Evolutionary conservation across 2,797 vertebrate genomes (phyloP).

Genomic region (Melanogrammus aeglefinus): DNA sequence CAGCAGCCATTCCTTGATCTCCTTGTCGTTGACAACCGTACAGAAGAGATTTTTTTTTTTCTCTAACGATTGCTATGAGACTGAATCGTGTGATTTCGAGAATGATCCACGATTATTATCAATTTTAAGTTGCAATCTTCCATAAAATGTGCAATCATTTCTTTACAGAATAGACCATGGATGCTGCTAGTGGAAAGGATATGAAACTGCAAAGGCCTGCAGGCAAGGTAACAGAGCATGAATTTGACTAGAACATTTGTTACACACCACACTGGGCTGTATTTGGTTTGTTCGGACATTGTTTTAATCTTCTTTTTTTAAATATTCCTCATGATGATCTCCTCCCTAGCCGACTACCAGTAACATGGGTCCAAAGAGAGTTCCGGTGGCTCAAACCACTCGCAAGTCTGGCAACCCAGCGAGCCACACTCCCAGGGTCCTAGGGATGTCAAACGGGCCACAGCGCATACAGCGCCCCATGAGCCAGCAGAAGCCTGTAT

Average conservation of each 20-base stretch:
- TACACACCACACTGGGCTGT: background rate
- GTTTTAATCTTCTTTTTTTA: background rate
- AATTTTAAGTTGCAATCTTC: background rate
- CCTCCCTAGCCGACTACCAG: conserved; percentile 46
- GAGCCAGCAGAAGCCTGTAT: conserved; percentile 55
- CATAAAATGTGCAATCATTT: background rate
- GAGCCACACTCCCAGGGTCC: conserved; percentile 68
- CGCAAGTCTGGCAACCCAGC: conserved; percentile 48
- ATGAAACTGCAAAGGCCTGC: conserved; percentile 49
- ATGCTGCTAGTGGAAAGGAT: conserved; percentile 54
- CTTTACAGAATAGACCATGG: conserved; percentile 61
- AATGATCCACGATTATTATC: background rate
- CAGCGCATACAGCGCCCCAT: conserved; percentile 70
- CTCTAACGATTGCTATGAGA: background rate
- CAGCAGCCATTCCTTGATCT: too few species aligned
- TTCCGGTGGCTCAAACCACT: conserved; percentile 69
- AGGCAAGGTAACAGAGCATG: conserved; percentile 47
- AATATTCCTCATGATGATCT: background rate
- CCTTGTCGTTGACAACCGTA: too few species aligned
- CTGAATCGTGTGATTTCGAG: background rate
- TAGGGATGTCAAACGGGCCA: conserved; percentile 76
- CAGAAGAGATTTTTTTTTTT: background rate
- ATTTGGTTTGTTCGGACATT: background rate
- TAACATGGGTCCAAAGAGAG: conserved; percentile 74
- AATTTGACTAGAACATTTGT: background rate